Conservation (phyloP, 2,888 invertebrate species). For the Calameuta pallipes region DNA sequence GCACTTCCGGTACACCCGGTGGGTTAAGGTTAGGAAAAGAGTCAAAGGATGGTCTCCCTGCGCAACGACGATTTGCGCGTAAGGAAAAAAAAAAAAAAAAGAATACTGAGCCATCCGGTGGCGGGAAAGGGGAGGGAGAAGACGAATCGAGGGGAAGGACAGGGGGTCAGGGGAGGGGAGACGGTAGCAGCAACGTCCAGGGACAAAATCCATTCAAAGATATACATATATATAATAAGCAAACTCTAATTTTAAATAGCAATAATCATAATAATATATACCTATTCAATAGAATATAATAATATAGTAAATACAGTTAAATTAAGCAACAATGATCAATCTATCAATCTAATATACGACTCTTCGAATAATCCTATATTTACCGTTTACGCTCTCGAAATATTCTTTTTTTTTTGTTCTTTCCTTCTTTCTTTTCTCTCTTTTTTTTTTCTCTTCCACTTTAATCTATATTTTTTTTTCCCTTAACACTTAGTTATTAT, state of each 20-base stretch:
- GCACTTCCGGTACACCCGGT: constrained; percentile 13
- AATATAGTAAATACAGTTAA: constrained; percentile 65
- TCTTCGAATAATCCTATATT: constrained; percentile 41
- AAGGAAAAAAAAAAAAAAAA: too few species aligned
- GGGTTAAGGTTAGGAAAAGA: constrained; percentile 25
- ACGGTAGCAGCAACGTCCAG: neutral
- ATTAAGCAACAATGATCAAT: constrained; percentile 64
- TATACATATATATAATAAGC: constrained; percentile 36
- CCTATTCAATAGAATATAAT: constrained; percentile 65
- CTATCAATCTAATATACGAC: constrained; percentile 24
- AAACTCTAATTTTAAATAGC: constrained; percentile 29
- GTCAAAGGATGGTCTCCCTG: neutral
- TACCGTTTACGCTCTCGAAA: constrained; percentile 32
- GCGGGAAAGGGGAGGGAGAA: too few species aligned
- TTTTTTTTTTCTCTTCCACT: constrained; percentile 14
- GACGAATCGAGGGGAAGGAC: neutral
- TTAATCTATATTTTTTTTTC: constrained; percentile 46
- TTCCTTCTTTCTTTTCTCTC: constrained; percentile 19
- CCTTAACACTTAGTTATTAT: constrained; percentile 64
- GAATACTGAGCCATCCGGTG: too few species aligned
- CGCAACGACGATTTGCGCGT: too few species aligned
- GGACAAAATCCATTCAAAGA: constrained; percentile 21
- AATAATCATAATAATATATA: constrained; percentile 53
- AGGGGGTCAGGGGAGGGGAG: neutral
- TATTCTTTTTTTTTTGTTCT: constrained; percentile 19